Percentiles rank a stretch among this genome's conserved stretches.
phyloP scores from a whole-genome alignment of 2,113 vertebrate species.

The Seriola dumerili region DNA sequence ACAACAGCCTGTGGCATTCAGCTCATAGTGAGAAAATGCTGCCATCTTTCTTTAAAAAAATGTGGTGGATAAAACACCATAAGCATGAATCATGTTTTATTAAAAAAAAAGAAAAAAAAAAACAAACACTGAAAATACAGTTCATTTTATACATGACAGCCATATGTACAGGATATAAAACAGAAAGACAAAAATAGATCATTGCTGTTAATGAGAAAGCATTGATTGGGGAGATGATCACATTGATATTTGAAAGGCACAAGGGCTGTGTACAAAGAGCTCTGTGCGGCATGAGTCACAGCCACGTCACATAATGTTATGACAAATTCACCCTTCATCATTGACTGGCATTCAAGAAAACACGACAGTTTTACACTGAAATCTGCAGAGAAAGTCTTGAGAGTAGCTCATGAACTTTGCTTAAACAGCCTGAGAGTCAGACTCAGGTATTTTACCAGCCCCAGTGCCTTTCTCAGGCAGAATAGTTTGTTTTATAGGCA shows the following conservation, averaged over 20 bases:
- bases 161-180: conserved; percentile 83
- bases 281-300: background rate
- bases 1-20: background rate
- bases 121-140: conserved; percentile 73
- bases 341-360: background rate
- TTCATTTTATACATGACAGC: conserved; percentile 71
- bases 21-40: background rate
- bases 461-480: conserved; percentile 30
- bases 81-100: conserved; percentile 63
- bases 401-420: background rate
- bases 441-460: conserved; percentile 5
- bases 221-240: conserved; percentile 17
- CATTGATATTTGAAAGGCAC: conserved; percentile 61
- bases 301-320: background rate
- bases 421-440: background rate
- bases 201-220: conserved; percentile 26
- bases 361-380: background rate
- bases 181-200: conserved; percentile 47
- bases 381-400: background rate
- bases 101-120: conserved; percentile 54
- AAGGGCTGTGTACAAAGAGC: conserved; percentile 29
- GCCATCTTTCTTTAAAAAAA: background rate
- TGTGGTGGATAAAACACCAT: background rate
- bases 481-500: conserved; percentile 43
- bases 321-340: background rate